Base-by-base conservation (phyloP, 2,888 invertebrate genomes). In the Synanthedon tipuliformis region DNA sequence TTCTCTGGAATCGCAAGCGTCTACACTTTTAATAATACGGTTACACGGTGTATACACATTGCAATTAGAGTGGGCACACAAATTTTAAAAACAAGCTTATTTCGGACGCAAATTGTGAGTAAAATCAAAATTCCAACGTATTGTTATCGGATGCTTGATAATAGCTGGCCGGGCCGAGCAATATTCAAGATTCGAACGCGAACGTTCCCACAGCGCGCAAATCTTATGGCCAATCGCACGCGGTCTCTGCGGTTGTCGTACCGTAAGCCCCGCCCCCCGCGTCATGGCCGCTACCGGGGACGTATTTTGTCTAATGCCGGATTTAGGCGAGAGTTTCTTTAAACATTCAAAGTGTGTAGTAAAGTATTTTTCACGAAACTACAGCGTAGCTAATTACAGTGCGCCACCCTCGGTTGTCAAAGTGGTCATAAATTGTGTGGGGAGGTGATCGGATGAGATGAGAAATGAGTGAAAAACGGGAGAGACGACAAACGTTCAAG, bases 181-280 rank as follows among this genome's bases (percentile, higher is more conserved):
- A 63, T 65, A 62, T 74, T 69, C 64, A 68, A 62, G 68, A 69
- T 69, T 71, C 65, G 62, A 70, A 65, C 65, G 66, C 56, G 56
- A 61, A 62, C 63, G 68, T 68, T 71, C 66, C 64, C 68, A 67
- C 69, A 69, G 66, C 72, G 76, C 73, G 78, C 78, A 57, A 75
- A 75, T 76, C 67, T 68, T 58, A 62, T 66, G 69, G 68, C 86
- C 86, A 86, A 87, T 87, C 69, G 73, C 76, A 73, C 73, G 75
- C 74, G 63, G 51, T 52, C 69, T 34, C 34, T 34, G 34, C 34
- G 34, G 34, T 34, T 34, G 34, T 34, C 66, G 63, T 62, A 58
- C 56, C 53, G 58, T 57, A 59, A 62, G 76, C 81, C 70, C 77
- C 85, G 81, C 83, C 85, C 66, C 75, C 69, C 76, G 68, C 75